Percentiles rank a stretch among this genome's conserved stretches.
Conservation (phyloP, 2,113 vertebrate genomes). For the Elephantulus edwardii region DNA sequence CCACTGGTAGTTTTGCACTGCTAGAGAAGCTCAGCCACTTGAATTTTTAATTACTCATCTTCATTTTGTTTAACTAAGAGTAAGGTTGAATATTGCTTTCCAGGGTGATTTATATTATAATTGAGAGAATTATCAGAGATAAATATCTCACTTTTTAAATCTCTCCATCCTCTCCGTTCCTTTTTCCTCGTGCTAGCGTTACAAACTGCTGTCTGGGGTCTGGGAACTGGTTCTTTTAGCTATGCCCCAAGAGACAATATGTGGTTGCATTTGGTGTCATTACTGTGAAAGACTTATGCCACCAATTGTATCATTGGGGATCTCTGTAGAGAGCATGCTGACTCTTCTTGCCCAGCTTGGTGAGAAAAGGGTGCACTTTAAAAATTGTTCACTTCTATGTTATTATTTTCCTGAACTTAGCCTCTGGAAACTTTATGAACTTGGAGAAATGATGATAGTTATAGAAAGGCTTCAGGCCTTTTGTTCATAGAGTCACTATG, state of each 20-base stretch:
- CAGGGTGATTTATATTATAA: conserved; percentile 25
- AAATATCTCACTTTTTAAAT: conserved; percentile 37
- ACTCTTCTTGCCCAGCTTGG: not conserved
- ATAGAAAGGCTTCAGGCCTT: no score
- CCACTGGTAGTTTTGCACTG: no score
- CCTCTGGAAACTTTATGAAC: no score
- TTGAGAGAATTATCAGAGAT: conserved; percentile 16
- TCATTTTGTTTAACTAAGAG: not conserved
- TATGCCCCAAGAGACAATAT: conserved; percentile 35
- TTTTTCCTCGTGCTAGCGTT: conserved; percentile 35
- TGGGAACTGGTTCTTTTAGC: conserved; percentile 12
- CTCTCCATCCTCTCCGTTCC: not conserved
- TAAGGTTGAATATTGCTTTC: conserved; percentile 14
- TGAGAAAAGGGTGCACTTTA: not conserved
- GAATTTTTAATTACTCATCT: conserved; percentile 36
- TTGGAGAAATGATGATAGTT: no score
- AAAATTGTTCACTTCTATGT: not conserved
- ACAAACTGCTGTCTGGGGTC: not conserved
- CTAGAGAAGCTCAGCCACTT: no score
- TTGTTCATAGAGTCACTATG: no score
- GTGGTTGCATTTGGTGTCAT: conserved; percentile 25
- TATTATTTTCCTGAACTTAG: conserved; percentile 33
- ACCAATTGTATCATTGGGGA: not conserved
- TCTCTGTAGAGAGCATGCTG: not conserved
- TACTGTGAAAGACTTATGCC: conserved; percentile 15